A percentile compares a stretch with the other conserved stretches of the same genome.
Conservation (phyloP, 2,888 invertebrate genomes). For the Pyrrhia umbra region DNA sequence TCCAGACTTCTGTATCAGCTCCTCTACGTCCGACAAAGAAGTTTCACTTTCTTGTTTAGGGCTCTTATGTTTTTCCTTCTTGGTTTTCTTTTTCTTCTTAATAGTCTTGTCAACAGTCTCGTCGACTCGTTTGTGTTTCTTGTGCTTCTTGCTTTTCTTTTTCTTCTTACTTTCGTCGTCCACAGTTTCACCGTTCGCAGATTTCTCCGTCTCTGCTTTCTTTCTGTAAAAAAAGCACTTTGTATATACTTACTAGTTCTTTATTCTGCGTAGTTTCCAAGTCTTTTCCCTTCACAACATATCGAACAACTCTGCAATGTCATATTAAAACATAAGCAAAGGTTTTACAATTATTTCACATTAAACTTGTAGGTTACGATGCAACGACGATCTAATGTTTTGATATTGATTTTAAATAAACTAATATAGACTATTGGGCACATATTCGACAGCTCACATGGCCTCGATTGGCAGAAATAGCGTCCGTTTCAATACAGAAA, state of each 20-base stretch:
- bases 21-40: conserved; percentile 82
- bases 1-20: conserved; percentile 80
- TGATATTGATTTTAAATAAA: conserved; percentile 2
- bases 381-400: background rate
- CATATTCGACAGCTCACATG: background rate
- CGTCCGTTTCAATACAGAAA: background rate
- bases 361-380: conserved; percentile 27
- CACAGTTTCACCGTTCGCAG: conserved; percentile 68
- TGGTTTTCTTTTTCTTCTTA: conserved; percentile 90
- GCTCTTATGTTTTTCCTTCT: conserved; percentile 90
- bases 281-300: conserved; percentile 68
- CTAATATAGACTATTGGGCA: background rate
- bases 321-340: conserved; percentile 53
- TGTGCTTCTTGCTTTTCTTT: conserved; percentile 91
- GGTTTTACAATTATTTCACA: background rate
- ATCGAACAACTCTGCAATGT: conserved; percentile 76
- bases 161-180: conserved; percentile 84
- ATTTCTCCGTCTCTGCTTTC: conserved; percentile 62
- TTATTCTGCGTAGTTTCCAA: conserved; percentile 48
- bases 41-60: conserved; percentile 81
- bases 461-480: background rate
- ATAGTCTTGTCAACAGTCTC: conserved; percentile 86
- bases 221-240: conserved; percentile 62
- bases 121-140: conserved; percentile 92
- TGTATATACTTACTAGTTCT: conserved; percentile 73